Percentiles rank a stretch among this genome's conserved stretches.
phyloP scores from a whole-genome alignment of 92 coral and sea anemone species.

The Epizoanthus scotinus region DNA sequence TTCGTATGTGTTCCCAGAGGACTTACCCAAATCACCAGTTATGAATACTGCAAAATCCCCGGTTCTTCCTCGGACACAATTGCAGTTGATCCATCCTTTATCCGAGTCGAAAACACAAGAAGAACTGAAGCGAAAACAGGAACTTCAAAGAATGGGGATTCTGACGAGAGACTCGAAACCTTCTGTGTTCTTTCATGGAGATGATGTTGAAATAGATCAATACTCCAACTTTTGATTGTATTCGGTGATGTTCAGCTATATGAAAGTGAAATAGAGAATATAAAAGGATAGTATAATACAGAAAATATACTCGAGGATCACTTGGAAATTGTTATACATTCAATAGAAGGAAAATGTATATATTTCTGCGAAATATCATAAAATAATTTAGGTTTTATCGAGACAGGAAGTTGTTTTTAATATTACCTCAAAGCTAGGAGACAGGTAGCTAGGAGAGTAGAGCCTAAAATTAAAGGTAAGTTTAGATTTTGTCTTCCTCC shows the following conservation, averaged over 20 bases:
- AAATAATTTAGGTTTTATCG: slow-evolving; percentile 2
- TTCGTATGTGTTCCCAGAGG: slow-evolving; percentile 23
- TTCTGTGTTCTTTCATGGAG: slow-evolving; percentile 51
- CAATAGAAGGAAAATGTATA: not conserved
- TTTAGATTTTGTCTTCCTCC: slow-evolving; percentile 4
- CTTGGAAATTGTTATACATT: not conserved
- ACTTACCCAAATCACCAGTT: slow-evolving; percentile 19
- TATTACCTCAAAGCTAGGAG: not conserved
- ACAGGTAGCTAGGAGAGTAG: no score
- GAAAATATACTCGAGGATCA: no score
- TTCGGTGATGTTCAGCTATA: not conserved
- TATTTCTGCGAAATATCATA: slow-evolving; percentile 7
- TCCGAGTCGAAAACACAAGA: slow-evolving; percentile 56
- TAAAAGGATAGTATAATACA: not conserved
- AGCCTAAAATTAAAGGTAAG: slow-evolving; percentile 3
- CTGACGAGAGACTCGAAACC: slow-evolving; percentile 79
- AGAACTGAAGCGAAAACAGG: slow-evolving; percentile 72
- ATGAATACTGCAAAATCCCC: slow-evolving; percentile 7
- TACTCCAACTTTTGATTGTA: not conserved
- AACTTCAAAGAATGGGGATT: slow-evolving; percentile 83
- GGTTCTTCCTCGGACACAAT: slow-evolving; percentile 62
- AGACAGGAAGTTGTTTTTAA: slow-evolving; percentile 37
- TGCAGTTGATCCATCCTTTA: slow-evolving; percentile 83
- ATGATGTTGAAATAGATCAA: slow-evolving; percentile 55
- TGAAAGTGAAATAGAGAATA: not conserved